phyloP scores from a whole-genome alignment of 2,797 vertebrate genomes.

The Podarcis lilfordi region DNA sequence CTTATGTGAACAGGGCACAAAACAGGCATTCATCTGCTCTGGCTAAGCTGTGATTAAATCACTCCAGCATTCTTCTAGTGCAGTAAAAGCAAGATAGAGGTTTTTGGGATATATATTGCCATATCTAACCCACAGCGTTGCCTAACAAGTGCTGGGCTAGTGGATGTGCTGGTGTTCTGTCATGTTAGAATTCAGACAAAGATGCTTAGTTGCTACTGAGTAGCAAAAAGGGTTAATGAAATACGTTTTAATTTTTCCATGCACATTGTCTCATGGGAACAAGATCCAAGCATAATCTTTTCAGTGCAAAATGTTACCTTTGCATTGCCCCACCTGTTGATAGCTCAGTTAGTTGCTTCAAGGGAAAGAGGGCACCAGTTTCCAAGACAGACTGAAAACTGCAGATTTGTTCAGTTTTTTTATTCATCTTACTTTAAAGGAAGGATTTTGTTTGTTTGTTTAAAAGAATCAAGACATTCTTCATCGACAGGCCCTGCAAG shows the following conservation, averaged over 20 bases:
- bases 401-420: not conserved
- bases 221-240: not conserved
- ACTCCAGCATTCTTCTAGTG: not conserved
- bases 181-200: not conserved
- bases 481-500: conserved; percentile 32
- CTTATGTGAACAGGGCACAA: not conserved
- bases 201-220: not conserved
- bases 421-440: not conserved
- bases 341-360: not conserved
- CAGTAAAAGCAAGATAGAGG: not conserved
- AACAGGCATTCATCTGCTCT: not conserved
- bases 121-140: not conserved
- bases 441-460: not conserved
- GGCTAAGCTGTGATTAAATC: not conserved
- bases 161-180: not conserved
- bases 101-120: not conserved
- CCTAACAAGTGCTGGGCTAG: not conserved
- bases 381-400: conserved; percentile 9
- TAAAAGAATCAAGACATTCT: conserved; percentile 3
- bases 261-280: not conserved
- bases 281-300: not conserved
- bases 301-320: not conserved
- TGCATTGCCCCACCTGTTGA: not conserved
- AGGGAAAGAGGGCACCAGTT: not conserved
- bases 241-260: not conserved